phyloP scores from a whole-genome alignment of 30 jellyfish, hydroid and myxozoan genomes.

The Aurelia coerulea region DNA sequence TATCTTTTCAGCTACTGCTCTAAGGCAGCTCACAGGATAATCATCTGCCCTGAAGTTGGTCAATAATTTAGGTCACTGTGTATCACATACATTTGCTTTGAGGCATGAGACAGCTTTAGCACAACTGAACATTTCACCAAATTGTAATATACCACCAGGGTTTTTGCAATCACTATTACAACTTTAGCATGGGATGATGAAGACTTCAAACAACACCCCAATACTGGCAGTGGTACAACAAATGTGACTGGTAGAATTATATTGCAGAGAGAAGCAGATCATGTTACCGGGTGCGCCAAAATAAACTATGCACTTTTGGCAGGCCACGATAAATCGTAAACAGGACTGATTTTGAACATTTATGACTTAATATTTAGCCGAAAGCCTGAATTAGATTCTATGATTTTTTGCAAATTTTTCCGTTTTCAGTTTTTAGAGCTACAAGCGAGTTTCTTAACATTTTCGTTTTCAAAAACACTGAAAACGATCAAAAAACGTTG shows the following conservation, averaged over 20 bases:
- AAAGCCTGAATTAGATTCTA: no score
- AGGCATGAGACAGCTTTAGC: constrained; percentile 72
- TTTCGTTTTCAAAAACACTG: no score
- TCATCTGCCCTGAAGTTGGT: constrained; percentile 28
- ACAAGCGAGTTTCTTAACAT: no score
- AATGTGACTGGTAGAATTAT: constrained; percentile 70
- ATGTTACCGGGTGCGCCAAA: no score
- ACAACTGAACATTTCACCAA: neutral
- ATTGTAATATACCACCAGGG: constrained; percentile 11
- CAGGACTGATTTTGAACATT: no score
- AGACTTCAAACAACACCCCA: constrained; percentile 62
- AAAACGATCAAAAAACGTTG: no score
- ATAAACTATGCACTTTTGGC: no score
- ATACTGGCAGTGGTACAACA: constrained; percentile 61
- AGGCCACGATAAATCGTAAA: no score
- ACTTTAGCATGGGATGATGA: constrained; percentile 63
- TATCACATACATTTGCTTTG: constrained; percentile 41
- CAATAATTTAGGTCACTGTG: constrained; percentile 65
- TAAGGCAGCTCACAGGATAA: constrained; percentile 71
- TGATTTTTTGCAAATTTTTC: no score
- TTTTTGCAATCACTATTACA: neutral
- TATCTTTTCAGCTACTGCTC: constrained; percentile 56
- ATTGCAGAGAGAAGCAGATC: neutral
- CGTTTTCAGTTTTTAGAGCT: no score
- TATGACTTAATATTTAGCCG: no score